Percentiles rank a stretch among this genome's conserved stretches.
phyloP scores from a whole-genome alignment of 2,797 vertebrate genomes.

The Enteromius paludinosus region DNA sequence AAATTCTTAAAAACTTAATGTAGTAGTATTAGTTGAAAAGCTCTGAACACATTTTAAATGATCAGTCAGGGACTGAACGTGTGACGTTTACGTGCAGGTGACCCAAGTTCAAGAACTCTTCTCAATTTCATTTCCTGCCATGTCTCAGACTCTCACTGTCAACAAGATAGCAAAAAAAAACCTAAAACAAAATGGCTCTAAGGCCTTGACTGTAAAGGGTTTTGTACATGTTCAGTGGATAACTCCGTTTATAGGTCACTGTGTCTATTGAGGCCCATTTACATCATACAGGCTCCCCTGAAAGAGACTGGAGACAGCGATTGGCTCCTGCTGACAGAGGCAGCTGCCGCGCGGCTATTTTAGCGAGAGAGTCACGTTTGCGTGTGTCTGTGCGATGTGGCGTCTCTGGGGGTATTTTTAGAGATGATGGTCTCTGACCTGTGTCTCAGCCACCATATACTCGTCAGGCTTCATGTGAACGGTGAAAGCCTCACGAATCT shows the following conservation, averaged over 20 bases:
- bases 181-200: neutral
- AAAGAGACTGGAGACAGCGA: conserved; percentile 73
- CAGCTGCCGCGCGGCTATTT: conserved; percentile 83
- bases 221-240: conserved; percentile 10
- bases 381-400: conserved; percentile 57
- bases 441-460: conserved; percentile 88
- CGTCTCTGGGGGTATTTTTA: conserved; percentile 52
- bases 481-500: conserved; percentile 88
- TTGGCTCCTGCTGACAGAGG: conserved; percentile 76
- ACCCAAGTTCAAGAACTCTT: neutral
- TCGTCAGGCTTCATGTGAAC: conserved; percentile 89
- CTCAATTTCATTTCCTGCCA: neutral
- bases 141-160: conserved; percentile 1
- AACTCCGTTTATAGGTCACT: conserved; percentile 75
- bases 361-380: conserved; percentile 70
- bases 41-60: neutral
- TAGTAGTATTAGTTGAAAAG: neutral
- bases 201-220: neutral
- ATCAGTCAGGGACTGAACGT: neutral
- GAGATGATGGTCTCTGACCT: conserved; percentile 74
- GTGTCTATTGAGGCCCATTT: conserved; percentile 71
- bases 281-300: conserved; percentile 67
- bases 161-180: neutral
- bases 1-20: neutral
- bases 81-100: neutral